These are phyloP conservation scores for Ernsta delagoae DNA, from an alignment of 2,888 invertebrate genomes.

Conservation along the genomic window DNA sequence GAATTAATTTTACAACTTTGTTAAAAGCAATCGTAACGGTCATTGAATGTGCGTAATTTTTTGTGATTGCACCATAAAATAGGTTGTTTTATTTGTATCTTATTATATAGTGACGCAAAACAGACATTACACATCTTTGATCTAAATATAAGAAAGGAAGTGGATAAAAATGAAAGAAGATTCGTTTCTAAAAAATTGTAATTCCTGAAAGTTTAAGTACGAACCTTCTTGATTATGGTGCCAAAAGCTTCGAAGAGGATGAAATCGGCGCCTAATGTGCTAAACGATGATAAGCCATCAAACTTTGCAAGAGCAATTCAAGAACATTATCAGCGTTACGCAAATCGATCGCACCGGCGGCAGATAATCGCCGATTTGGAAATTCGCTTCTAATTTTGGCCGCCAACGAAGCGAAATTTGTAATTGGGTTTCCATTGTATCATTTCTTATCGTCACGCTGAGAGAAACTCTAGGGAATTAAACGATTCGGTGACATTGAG, in stretches of 20 bases:
- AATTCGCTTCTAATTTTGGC: conserved; percentile 23
- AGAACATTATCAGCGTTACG: conserved; percentile 24
- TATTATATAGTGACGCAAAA: no score
- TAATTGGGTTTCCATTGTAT: conserved; percentile 43
- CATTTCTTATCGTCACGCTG: background rate
- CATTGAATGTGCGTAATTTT: no score
- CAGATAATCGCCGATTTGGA: conserved; percentile 29
- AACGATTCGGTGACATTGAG: conserved; percentile 6
- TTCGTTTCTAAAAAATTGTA: background rate
- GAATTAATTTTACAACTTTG: no score
- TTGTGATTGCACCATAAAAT: no score
- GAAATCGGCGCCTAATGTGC: conserved; percentile 10
- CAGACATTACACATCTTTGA: no score
- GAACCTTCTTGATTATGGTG: background rate
- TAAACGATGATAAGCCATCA: conserved; percentile 31
- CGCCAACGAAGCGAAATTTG: conserved; percentile 24
- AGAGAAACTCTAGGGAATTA: conserved; percentile 2
- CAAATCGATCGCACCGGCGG: conserved; percentile 34
- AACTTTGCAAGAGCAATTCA: conserved; percentile 21
- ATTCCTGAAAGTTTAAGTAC: background rate
- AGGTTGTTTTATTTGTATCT: no score
- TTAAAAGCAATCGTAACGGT: no score
- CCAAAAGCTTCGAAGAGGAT: background rate
- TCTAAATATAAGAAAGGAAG: no score
- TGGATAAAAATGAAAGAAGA: background rate